Percentiles rank a stretch among this genome's conserved stretches.
Evolutionary conservation across 92 coral and sea anemone genomes (phyloP).

Genomic region (Meandrina meandrites): DNA sequence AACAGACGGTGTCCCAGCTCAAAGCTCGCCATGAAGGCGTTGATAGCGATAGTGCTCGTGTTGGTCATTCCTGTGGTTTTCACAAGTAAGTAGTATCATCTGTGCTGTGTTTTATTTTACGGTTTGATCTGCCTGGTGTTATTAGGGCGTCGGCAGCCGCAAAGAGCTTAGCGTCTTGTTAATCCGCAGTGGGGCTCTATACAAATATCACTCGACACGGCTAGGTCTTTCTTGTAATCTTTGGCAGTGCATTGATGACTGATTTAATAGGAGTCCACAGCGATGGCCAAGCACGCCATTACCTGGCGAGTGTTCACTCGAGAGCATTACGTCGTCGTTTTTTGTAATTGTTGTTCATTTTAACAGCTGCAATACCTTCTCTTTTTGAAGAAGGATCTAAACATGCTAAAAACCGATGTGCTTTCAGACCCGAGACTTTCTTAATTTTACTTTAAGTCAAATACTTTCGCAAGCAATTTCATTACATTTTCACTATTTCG

Average conservation of each 20-base stretch:
- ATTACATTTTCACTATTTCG: not conserved
- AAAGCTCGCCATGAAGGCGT: constrained; percentile 1
- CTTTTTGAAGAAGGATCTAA: not conserved
- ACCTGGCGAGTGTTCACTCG: not conserved
- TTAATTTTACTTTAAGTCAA: not conserved
- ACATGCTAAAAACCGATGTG: too few relatives aligned
- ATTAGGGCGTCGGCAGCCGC: constrained; percentile 9
- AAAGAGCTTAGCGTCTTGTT: constrained; percentile 4
- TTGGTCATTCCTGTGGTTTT: constrained; percentile 8
- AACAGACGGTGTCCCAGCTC: not conserved
- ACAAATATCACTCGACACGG: constrained; percentile 6
- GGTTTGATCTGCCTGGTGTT: not conserved
- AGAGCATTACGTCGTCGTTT: not conserved
- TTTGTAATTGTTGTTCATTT: not conserved
- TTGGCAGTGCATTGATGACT: not conserved
- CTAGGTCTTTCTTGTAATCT: not conserved
- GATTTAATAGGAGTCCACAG: not conserved
- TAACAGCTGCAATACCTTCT: not conserved
- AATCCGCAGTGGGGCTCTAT: constrained; percentile 17
- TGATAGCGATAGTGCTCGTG: not conserved
- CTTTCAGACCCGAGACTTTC: not conserved
- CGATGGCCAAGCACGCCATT: not conserved
- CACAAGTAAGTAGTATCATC: constrained; percentile 6
- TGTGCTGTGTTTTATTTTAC: not conserved
- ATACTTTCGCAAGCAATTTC: not conserved